Percentiles rank a stretch among this genome's conserved stretches.
Conservation (phyloP, 2,797 vertebrate species). For the Notolabrus celidotus region DNA sequence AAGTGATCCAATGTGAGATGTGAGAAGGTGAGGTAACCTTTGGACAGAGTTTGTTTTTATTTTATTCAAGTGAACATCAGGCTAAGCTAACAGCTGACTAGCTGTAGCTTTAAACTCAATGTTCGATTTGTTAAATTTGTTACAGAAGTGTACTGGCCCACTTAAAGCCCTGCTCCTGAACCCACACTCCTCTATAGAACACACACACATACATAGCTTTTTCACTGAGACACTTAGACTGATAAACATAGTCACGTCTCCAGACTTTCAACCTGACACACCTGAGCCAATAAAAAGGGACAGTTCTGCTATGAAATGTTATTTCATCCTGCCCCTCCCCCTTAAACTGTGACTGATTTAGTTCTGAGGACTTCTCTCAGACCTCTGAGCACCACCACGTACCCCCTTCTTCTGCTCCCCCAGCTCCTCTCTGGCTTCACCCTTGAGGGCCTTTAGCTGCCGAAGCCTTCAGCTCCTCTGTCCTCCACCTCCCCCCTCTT, state of each 20-base stretch:
- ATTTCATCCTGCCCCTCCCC: slow-evolving; percentile 63
- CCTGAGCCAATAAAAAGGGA: slow-evolving; percentile 83
- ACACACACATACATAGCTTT: background rate
- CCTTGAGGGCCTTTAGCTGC: slow-evolving; percentile 46
- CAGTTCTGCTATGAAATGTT: slow-evolving; percentile 80
- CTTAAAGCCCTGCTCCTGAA: no score
- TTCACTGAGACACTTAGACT: background rate
- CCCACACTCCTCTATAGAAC: no score
- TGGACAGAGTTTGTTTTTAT: no score
- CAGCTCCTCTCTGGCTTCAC: slow-evolving; percentile 53
- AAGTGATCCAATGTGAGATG: no score
- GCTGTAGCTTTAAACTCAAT: no score
- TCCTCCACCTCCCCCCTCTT: slow-evolving; percentile 22
- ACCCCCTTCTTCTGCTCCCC: slow-evolving; percentile 51
- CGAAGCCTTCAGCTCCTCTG: slow-evolving; percentile 52
- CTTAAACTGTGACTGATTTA: slow-evolving; percentile 27
- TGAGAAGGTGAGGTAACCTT: no score
- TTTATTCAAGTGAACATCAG: no score
- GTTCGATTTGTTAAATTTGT: no score
- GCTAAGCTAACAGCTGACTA: no score
- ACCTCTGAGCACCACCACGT: slow-evolving; percentile 59
- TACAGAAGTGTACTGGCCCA: no score
- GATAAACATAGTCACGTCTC: slow-evolving; percentile 56
- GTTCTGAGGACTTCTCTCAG: slow-evolving; percentile 72
- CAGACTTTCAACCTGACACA: slow-evolving; percentile 73